Conservation (phyloP, 2,888 invertebrate species). For the Campoplex capitator region DNA sequence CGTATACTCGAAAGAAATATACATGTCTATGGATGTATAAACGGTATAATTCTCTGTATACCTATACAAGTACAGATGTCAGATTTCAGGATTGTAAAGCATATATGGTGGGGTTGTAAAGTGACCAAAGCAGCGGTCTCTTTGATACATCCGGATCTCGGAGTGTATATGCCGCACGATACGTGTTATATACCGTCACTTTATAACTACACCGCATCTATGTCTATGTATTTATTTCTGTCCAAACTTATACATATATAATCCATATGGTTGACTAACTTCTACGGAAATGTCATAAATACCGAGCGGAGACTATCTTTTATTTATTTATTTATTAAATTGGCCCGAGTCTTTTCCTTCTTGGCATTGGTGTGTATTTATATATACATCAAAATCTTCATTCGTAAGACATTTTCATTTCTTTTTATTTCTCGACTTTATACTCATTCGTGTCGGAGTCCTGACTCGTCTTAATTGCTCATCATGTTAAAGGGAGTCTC, state of each 20-base stretch:
- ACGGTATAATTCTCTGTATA: background rate
- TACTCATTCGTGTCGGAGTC: constrained; percentile 43
- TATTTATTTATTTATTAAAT: constrained; percentile 69
- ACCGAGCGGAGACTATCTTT: constrained; percentile 71
- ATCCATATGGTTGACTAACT: constrained; percentile 45
- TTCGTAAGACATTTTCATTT: background rate
- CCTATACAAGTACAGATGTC: constrained; percentile 79
- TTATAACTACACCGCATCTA: constrained; percentile 52
- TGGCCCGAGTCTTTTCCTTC: constrained; percentile 62
- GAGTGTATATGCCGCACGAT: constrained; percentile 68
- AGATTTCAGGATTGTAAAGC: constrained; percentile 82
- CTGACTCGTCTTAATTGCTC: constrained; percentile 74
- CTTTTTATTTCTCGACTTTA: constrained; percentile 49
- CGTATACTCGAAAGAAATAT: background rate
- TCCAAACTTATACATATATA: background rate
- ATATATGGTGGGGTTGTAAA: constrained; percentile 79
- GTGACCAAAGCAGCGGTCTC: constrained; percentile 79
- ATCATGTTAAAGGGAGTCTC: constrained; percentile 58
- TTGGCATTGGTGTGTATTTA: background rate
- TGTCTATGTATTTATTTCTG: background rate
- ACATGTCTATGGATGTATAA: constrained; percentile 4
- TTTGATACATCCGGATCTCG: constrained; percentile 79
- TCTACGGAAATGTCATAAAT: constrained; percentile 77
- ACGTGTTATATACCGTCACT: constrained; percentile 69
- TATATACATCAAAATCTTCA: background rate